Base-by-base conservation (phyloP, 1,140 invertebrate species). In the Zaprionus ghesquierei region DNA sequence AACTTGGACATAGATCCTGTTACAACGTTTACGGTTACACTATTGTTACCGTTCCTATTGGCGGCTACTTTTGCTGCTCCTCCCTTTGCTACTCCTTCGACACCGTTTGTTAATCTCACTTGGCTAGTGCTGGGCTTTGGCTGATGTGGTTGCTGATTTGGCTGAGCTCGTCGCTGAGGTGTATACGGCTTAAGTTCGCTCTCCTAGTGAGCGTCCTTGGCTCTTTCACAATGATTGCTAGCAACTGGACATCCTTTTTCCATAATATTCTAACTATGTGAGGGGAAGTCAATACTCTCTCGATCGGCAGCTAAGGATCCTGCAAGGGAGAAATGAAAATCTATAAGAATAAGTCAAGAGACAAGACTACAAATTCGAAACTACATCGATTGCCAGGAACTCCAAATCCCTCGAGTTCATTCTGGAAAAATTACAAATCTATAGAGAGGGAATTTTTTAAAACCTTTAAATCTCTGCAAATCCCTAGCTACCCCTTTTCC, bases 1-100 rank as follows among this genome's bases (percentile, higher is more conserved):
- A 91, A 46, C 27, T 82, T 84, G 64, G 90, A 91, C 90, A 91
- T 91, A 76, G 90, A 87, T 73, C 58, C 62, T 49, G 35, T 56
- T 77, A 41, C 41, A n/a, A n/a, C n/a, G 13, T n/a, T n/a, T 31
- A 44, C 9, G 33, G 33, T 35, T 35, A 35, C 33, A 35, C 33
- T n/a, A n/a, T n/a, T 50, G 18, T 35, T 44, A 25, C 50, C 41
- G 29, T 46, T 69, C 58, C 46, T 33, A 55, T 50, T 65, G 29
- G 31, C 64, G 41, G 41, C 18, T 69, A 25, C 58, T 51, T 50
- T 70, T 31, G 20, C 55, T 20, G 9, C 44, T 13, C 46, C 20
- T 63, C 25, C 58, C 53, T 59, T 66, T 44, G n/a, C 55, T 12
- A 10, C 46, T 53, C 15, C 49, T 63, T 2, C 33, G 38, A 27